These are phyloP conservation scores for Pachymerium ferrugineum DNA, from an alignment of 2,888 invertebrate genomes.

Conservation along the genomic window DNA sequence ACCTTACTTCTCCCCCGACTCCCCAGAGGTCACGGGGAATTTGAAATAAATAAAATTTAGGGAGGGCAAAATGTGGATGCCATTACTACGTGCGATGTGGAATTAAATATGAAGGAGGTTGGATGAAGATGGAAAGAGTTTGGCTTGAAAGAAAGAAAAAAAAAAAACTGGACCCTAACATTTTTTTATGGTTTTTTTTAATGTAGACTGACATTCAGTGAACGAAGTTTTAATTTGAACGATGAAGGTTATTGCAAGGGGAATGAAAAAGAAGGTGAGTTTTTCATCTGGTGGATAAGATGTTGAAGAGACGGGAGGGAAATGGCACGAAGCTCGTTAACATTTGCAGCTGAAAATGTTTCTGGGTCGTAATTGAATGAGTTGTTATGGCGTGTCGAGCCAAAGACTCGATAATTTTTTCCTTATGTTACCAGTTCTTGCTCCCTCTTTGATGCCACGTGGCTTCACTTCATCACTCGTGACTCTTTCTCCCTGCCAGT, in stretches of 20 bases:
- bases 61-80: neutral
- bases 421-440: neutral
- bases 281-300: neutral
- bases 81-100: neutral
- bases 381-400: neutral
- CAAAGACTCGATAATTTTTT: slow-evolving; percentile 1
- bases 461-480: neutral
- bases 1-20: neutral
- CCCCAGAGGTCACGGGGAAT: neutral
- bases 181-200: too few species aligned
- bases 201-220: too few species aligned
- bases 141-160: too few species aligned
- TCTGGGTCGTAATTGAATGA: neutral
- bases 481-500: neutral
- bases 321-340: neutral
- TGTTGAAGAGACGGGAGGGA: neutral
- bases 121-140: too few species aligned
- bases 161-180: too few species aligned
- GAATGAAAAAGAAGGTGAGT: too few species aligned
- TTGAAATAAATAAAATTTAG: slow-evolving; percentile 9
- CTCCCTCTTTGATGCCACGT: neutral
- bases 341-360: neutral
- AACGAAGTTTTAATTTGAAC: too few species aligned
- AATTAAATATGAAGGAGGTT: neutral
- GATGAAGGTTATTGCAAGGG: too few species aligned